phyloP scores from a whole-genome alignment of 2,113 vertebrate genomes.

The Hippolais icterina region DNA sequence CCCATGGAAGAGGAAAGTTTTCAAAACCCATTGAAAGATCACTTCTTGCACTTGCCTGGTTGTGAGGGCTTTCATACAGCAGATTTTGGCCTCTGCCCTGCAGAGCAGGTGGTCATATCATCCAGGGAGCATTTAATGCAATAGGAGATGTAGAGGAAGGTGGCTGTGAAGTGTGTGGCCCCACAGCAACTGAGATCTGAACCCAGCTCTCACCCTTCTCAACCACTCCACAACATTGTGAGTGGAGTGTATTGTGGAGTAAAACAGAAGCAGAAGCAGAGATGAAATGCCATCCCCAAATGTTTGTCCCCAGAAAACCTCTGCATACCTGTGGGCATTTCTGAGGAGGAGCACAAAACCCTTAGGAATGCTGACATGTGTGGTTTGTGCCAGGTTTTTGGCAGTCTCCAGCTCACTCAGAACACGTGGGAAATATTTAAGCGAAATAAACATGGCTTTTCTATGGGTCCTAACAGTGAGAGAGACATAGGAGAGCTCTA shows the following conservation, averaged over 20 bases:
- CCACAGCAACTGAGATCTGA: not conserved
- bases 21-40: not conserved
- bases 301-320: not conserved
- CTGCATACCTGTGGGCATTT: not conserved
- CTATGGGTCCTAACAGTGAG: too few species aligned
- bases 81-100: not conserved
- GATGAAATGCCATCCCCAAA: not conserved
- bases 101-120: not conserved
- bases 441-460: not conserved
- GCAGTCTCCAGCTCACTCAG: accelerated
- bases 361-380: not conserved
- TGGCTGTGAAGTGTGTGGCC: accelerated
- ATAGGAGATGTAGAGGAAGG: not conserved
- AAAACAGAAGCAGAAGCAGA: not conserved
- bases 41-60: not conserved
- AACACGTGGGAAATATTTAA: not conserved
- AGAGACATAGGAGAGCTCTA: not conserved
- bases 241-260: too few species aligned
- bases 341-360: not conserved
- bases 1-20: not conserved
- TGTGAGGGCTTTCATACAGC: not conserved
- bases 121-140: not conserved
- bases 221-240: accelerated
- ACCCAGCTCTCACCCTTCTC: not conserved
- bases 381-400: not conserved